phyloP scores from a whole-genome alignment of 2,113 vertebrate species.

The Mustela nigripes region DNA sequence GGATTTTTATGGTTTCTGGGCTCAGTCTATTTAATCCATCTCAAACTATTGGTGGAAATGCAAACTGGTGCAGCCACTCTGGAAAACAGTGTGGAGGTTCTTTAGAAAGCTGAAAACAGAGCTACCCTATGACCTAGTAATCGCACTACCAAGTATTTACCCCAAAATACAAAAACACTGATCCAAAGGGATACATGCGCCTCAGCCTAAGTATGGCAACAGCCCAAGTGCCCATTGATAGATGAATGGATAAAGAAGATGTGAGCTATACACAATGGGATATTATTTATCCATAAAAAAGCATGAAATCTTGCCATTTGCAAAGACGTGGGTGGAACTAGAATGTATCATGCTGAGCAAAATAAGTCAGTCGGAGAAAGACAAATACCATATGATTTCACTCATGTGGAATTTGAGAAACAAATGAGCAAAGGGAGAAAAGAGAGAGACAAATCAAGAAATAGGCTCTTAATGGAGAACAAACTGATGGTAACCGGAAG shows the following conservation, averaged over 20 bases:
- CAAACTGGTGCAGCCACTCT: neutral
- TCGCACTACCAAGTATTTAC: neutral
- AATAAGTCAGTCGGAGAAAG: neutral
- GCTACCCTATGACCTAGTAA: neutral
- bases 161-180: neutral
- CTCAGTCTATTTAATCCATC: neutral
- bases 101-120: neutral
- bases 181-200: neutral
- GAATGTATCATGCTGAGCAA: neutral
- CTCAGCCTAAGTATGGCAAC: neutral
- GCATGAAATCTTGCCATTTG: neutral
- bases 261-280: neutral
- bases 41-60: neutral
- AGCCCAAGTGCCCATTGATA: neutral
- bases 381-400: neutral
- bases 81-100: neutral
- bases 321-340: neutral
- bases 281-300: neutral
- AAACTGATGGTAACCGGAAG: neutral
- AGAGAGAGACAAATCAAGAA: neutral
- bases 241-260: neutral
- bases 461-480: neutral
- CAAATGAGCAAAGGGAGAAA: neutral
- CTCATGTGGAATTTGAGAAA: neutral
- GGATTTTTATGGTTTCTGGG: neutral